Conservation (phyloP, 2,113 vertebrate genomes). For the Tauraco erythrolophus region DNA sequence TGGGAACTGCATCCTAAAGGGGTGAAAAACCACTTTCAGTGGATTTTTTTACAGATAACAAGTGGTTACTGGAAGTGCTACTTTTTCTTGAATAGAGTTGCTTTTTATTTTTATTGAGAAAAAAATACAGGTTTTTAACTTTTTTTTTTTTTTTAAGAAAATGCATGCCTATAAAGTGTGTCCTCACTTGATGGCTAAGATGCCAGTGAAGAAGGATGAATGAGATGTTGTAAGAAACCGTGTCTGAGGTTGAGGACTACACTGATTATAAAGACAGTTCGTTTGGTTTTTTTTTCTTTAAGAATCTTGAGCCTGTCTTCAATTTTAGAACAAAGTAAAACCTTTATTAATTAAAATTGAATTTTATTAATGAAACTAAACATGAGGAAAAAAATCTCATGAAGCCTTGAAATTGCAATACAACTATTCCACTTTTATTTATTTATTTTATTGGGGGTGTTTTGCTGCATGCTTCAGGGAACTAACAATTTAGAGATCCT, state of each 20-base stretch:
- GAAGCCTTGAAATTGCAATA: background rate
- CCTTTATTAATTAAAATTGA: background rate
- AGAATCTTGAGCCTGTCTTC: background rate
- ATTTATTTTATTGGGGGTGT: accelerated
- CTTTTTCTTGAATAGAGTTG: background rate
- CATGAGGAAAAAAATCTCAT: background rate
- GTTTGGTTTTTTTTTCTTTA: background rate
- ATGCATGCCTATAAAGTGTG: background rate
- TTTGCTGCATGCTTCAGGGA: background rate
- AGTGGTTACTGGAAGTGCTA: background rate
- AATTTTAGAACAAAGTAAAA: background rate
- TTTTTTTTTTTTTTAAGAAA: background rate
- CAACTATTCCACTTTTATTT: background rate
- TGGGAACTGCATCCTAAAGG: background rate
- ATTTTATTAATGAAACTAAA: background rate
- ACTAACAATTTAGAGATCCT: background rate
- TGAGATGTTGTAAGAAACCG: background rate
- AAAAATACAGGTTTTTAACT: background rate
- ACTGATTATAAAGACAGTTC: background rate
- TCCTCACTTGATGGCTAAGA: background rate
- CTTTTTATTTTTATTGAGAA: background rate
- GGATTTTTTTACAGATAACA: background rate
- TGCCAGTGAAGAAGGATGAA: background rate
- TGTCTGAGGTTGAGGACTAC: background rate
- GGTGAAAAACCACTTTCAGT: background rate